Evolutionary conservation across 2,888 invertebrate genomes (phyloP), one percentile per base, ranked within the genome.

Genomic region (Microchrysa polita): DNA sequence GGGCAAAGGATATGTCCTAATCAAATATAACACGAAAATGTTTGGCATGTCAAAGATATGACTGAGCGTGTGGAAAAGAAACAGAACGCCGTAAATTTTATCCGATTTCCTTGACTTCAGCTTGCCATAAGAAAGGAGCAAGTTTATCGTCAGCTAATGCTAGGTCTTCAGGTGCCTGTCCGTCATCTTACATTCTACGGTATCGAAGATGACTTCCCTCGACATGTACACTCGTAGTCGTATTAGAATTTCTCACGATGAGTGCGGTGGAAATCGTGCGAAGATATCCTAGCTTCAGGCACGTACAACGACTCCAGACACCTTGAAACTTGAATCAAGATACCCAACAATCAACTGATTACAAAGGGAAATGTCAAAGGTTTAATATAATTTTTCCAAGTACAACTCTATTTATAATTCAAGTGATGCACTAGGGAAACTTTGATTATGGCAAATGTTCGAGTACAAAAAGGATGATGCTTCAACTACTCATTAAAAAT

Each of bases 291-390:
- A 9, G 16, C 40, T 14, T 4, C 1, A n/a, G 27, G 22, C 60
- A 60, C 60, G 60, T 60, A 27, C 60, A 1, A 0, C 2, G 12
- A 57, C 22, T 12, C 57, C 22, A 22, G n/a, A 23, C 60, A 23
- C n/a, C 60, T 20, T 55, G 27, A 14, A 23, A 5, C 60, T 20
- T 55, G 27, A 14, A 59, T 59, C 22, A 20, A 14, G 18, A 9
- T 44, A 48, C 65, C 18, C 18, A 65, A 12, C 65, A 65, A 65
- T 65, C 65, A 65, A 48, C 65, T 65, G 65, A 65, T 65, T 65
- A 44, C 48, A 65, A 27, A 40, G 22, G 20, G 22, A 65, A 65
- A 48, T 44, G 65, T 65, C 48, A 65, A 65, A 65, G 65, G 48
- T 65, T 65, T 65, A 48, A 16, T 20, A 9, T 12, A 12, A 7